A percentile compares a stretch with the other conserved stretches of the same genome.
phyloP scores from a whole-genome alignment of 2,888 invertebrate genomes.

The Acheta domesticus region DNA sequence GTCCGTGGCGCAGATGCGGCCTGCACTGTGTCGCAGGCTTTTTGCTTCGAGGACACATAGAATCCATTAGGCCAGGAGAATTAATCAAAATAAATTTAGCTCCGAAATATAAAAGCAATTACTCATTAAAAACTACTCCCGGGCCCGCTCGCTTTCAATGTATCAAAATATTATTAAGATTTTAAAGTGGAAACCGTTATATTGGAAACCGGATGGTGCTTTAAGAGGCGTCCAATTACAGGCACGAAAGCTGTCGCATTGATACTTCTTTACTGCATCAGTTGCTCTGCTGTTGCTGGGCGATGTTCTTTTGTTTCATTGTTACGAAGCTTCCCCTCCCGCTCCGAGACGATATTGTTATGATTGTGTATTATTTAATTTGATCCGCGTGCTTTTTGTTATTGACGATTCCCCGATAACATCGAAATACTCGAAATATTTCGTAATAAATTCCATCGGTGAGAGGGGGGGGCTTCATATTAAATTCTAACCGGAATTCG shows the following conservation, averaged over 20 bases:
- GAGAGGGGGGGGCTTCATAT: neutral
- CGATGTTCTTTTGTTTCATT: no score
- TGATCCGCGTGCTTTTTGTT: neutral
- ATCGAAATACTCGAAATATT: conserved; percentile 7
- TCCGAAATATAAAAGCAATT: neutral
- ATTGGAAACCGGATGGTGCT: neutral
- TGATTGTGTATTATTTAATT: neutral
- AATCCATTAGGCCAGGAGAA: neutral
- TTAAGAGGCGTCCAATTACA: no score
- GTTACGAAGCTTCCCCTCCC: no score
- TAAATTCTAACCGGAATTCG: neutral
- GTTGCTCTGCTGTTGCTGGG: no score
- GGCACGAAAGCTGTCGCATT: no score
- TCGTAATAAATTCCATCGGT: neutral
- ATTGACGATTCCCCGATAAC: neutral
- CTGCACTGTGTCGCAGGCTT: no score
- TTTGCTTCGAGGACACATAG: no score
- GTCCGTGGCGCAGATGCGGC: no score
- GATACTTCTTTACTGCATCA: no score
- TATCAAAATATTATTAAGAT: neutral
- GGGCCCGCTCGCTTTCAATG: neutral
- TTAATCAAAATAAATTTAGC: neutral
- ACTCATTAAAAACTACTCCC: neutral
- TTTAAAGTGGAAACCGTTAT: neutral
- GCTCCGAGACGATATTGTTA: no score